These are phyloP conservation scores for Hololepta plana DNA, from an alignment of 2,888 invertebrate genomes.

Conservation along the genomic window DNA sequence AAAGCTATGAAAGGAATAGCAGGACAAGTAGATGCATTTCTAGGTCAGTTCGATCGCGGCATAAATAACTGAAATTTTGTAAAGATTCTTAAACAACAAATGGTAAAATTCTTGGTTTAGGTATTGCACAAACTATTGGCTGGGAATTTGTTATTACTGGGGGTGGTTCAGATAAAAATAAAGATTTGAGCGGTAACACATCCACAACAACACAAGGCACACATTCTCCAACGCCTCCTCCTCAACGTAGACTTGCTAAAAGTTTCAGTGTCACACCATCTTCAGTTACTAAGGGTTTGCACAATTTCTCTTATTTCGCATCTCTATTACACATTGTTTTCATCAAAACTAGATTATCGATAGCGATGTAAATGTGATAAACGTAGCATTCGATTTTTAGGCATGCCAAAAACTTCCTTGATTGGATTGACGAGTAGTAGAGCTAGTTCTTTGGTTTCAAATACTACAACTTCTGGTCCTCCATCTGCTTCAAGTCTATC, in stretches of 20 bases:
- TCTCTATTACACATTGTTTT: not conserved
- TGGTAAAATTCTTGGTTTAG: too few species aligned
- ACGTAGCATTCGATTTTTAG: slow-evolving; percentile 27
- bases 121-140: slow-evolving; percentile 30
- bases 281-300: slow-evolving; percentile 40
- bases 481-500: slow-evolving; percentile 46
- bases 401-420: slow-evolving; percentile 62
- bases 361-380: not conserved
- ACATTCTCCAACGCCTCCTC: slow-evolving; percentile 63
- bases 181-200: slow-evolving; percentile 14
- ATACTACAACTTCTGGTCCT: slow-evolving; percentile 49
- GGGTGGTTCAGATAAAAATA: slow-evolving; percentile 24
- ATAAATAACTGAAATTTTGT: too few species aligned
- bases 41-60: slow-evolving; percentile 55
- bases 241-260: slow-evolving; percentile 76
- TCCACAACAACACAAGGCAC: slow-evolving; percentile 26
- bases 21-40: slow-evolving; percentile 85
- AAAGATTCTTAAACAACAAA: too few species aligned
- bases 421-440: slow-evolving; percentile 62
- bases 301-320: slow-evolving; percentile 2
- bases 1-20: slow-evolving; percentile 89
- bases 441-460: slow-evolving; percentile 44
- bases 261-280: slow-evolving; percentile 79
- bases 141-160: slow-evolving; percentile 30
- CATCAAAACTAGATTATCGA: not conserved